phyloP scores from a whole-genome alignment of 2,113 vertebrate genomes.

The Ciconia boyciana region DNA sequence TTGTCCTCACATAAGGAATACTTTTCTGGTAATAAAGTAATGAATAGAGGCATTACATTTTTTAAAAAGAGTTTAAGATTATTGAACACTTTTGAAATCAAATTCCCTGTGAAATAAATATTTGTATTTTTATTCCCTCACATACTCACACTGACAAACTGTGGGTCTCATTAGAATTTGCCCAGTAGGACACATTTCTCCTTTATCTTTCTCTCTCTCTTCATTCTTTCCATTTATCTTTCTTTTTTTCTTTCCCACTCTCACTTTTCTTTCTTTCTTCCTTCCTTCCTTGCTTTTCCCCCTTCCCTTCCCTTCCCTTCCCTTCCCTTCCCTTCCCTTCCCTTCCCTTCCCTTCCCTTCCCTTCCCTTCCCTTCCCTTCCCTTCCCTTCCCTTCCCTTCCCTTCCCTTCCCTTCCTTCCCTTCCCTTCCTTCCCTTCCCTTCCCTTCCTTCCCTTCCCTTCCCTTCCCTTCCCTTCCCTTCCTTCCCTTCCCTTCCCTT shows the following conservation, averaged over 20 bases:
- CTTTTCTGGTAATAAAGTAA: not conserved
- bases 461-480: too few relatives aligned
- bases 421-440: too few relatives aligned
- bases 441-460: too few relatives aligned
- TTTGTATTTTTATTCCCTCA: not conserved
- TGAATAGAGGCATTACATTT: not conserved
- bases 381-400: too few relatives aligned
- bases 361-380: too few relatives aligned
- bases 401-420: too few relatives aligned
- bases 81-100: not conserved
- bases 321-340: too few relatives aligned
- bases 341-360: too few relatives aligned
- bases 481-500: fast-evolving
- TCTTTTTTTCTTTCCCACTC: not conserved
- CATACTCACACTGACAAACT: not conserved
- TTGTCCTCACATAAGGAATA: not conserved
- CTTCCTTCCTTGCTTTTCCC: not conserved
- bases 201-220: not conserved
- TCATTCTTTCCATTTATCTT: not conserved
- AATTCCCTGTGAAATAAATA: not conserved
- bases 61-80: not conserved
- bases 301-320: too few relatives aligned
- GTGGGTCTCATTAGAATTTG: not conserved
- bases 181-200: not conserved
- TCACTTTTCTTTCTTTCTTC: not conserved